phyloP scores from a whole-genome alignment of 2,888 invertebrate species.

The Cryptocheilus praepositus region DNA sequence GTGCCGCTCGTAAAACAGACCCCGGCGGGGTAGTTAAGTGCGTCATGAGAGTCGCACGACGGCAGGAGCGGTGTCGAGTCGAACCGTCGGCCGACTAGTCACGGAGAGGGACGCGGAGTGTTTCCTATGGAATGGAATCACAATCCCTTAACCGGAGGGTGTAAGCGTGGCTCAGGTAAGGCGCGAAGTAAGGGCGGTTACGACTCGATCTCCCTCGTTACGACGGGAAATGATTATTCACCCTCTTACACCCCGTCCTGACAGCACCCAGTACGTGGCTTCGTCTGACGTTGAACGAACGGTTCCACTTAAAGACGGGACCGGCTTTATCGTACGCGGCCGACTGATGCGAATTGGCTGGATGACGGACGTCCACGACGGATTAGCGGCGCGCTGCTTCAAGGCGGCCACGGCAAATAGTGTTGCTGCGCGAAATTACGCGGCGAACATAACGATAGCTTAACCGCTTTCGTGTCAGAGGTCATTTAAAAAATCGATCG shows the following conservation, averaged over 20 bases:
- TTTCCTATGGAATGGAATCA: slow-evolving; percentile 24
- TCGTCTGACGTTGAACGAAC: slow-evolving; percentile 65
- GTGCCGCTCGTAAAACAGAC: slow-evolving; percentile 50
- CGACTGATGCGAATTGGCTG: slow-evolving; percentile 37
- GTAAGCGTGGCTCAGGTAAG: slow-evolving; percentile 38
- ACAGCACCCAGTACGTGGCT: slow-evolving; percentile 15
- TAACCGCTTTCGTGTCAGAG: too few species aligned
- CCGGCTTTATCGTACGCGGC: slow-evolving; percentile 50
- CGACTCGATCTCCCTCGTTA: slow-evolving; percentile 64
- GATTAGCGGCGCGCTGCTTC: slow-evolving; percentile 46
- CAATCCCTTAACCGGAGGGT: slow-evolving; percentile 34
- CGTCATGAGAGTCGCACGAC: slow-evolving; percentile 17
- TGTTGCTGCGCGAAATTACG: too few species aligned
- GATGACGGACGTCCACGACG: slow-evolving; percentile 36
- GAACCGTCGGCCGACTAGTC: not conserved
- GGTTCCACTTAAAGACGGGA: slow-evolving; percentile 61
- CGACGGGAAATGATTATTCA: slow-evolving; percentile 69
- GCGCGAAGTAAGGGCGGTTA: slow-evolving; percentile 60
- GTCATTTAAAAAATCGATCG: too few species aligned
- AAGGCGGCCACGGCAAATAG: too few species aligned
- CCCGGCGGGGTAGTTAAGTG: slow-evolving; percentile 41
- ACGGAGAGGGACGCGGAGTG: not conserved
- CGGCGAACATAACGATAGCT: too few species aligned
- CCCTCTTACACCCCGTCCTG: slow-evolving; percentile 44
- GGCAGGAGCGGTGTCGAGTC: slow-evolving; percentile 8